A percentile compares a stretch with the other conserved stretches of the same genome.
phyloP scores from a whole-genome alignment of 2,113 vertebrate species.

The Hippocampus guttulatus region DNA sequence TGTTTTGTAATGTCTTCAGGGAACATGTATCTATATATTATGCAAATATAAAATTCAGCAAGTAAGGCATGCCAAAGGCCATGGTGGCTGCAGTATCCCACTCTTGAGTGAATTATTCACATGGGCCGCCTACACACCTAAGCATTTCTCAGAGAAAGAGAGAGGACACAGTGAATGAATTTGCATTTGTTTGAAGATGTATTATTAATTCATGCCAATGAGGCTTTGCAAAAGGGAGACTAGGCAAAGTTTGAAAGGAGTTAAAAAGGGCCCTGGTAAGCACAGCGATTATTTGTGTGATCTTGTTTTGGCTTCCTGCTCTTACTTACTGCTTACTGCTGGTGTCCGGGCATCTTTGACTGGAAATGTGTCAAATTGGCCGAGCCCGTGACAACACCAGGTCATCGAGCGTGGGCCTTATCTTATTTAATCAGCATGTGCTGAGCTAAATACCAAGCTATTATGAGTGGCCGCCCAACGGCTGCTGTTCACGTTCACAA shows the following conservation, averaged over 20 bases:
- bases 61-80: constrained; percentile 42
- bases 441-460: constrained; percentile 60
- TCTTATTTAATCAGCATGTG: constrained; percentile 75
- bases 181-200: constrained; percentile 69
- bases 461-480: constrained; percentile 59
- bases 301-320: constrained; percentile 33
- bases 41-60: constrained; percentile 39
- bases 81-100: constrained; percentile 32
- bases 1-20: constrained; percentile 31
- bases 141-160: constrained; percentile 62
- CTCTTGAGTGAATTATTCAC: constrained; percentile 45
- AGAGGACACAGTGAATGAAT: constrained; percentile 62
- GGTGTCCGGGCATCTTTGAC: constrained; percentile 40
- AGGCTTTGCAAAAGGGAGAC: constrained; percentile 50
- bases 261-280: constrained; percentile 27
- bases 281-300: constrained; percentile 38
- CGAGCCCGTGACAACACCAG: constrained; percentile 35
- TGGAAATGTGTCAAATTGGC: constrained; percentile 25
- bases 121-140: constrained; percentile 57
- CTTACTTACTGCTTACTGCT: constrained; percentile 14
- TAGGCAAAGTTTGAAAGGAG: constrained; percentile 31
- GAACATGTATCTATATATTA: constrained; percentile 30
- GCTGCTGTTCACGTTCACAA: constrained; percentile 59
- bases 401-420: constrained; percentile 32
- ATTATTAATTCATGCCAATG: constrained; percentile 70